These are phyloP conservation scores for Colius striatus DNA, from an alignment of 2,113 vertebrate genomes.

Conservation along the genomic window DNA sequence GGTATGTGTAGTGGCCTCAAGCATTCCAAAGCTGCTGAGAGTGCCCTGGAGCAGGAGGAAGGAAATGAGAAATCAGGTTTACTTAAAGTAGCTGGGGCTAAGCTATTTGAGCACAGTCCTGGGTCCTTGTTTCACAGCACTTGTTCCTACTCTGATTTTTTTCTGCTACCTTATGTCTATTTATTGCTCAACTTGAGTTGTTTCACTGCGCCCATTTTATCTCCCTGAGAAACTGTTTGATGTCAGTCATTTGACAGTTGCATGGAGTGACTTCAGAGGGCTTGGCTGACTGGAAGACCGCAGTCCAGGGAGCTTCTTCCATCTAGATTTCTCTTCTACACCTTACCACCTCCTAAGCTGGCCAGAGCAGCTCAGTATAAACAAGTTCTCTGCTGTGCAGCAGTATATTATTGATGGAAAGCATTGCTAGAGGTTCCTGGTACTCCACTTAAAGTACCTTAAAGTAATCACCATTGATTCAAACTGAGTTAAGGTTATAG, in stretches of 20 bases:
- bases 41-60: neutral
- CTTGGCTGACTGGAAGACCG: neutral
- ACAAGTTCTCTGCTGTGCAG: neutral
- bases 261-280: neutral
- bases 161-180: neutral
- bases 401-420: neutral
- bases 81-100: neutral
- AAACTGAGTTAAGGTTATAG: conserved; percentile 16
- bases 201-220: neutral
- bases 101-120: neutral
- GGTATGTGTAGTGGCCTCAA: neutral
- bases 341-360: neutral
- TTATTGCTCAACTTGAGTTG: neutral
- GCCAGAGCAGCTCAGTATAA: neutral
- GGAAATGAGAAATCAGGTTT: neutral
- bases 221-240: neutral
- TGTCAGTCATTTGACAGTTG: neutral
- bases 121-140: neutral
- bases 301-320: neutral
- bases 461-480: neutral
- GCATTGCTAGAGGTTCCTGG: neutral
- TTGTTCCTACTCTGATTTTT: neutral
- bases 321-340: neutral
- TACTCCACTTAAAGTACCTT: neutral
- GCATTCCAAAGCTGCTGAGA: neutral